Evolutionary conservation across 2,113 vertebrate species (phyloP), one percentile per base, ranked within the genome.

Genomic region (Theristicus caerulescens): DNA sequence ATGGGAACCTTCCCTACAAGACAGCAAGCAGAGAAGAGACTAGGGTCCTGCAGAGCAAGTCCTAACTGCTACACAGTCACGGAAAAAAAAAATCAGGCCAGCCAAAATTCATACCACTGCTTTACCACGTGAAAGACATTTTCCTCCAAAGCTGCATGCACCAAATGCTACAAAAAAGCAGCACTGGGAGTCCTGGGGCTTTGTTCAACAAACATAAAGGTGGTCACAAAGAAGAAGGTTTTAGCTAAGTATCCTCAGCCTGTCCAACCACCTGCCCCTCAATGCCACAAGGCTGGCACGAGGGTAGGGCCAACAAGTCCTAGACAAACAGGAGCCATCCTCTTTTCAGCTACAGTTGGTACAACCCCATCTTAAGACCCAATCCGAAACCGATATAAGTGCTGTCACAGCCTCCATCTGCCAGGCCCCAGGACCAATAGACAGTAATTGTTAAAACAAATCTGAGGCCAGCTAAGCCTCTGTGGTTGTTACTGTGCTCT

Each of bases 381-480:
- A 57, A 3, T 18, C 59, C 7, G 1, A 71, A 83, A 47, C 3
- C 0, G 6, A 52, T 24, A 2, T 8, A 61, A 76, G 18, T 2
- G 1, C 49, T n/a, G 40, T 51, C 83, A 78, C 34, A 74, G 49
- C 59, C 61, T n/a, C 65, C 0, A 0, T 12, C 73, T 51, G 52
- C 46, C 44, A 58, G 76, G 72, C 12, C 59, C 10, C 71, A 31
- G 29, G 42, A 82, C 65, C 77, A 52, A 55, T 1, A 59, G 40
- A 47, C 13, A 54, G 71, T 54, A 91, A 95, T 38, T 49, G 44
- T 67, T 65, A 54, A 54, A 76, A 89, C 65, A 97, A 87, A 94
- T 58, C 77, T 16, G 66, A 46, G 27, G 59, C 80, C 34, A 61
- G 27, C 66, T 51, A 87, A 72, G 66, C 29, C 61, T 55, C 79